Conservation (phyloP, 2,888 invertebrate species). For the Eulithis prunata region DNA sequence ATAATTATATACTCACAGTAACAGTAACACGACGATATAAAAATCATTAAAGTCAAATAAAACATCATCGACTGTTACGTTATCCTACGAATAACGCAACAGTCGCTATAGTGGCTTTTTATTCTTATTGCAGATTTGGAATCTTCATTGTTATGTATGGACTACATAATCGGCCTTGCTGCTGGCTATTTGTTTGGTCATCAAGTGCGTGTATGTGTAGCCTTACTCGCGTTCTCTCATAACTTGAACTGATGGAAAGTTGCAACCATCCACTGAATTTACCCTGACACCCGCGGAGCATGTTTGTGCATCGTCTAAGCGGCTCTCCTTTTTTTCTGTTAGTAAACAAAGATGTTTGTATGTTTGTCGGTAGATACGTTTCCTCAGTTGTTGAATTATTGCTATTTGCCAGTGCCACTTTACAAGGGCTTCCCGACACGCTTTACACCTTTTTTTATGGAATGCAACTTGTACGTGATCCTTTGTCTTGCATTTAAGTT, state of each 20-base stretch:
- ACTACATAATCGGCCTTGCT: too few relatives aligned
- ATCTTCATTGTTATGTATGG: too few relatives aligned
- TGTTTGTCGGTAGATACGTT: constrained; percentile 37
- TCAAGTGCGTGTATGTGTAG: not conserved
- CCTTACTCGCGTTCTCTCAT: constrained; percentile 33
- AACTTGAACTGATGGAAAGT: constrained; percentile 48
- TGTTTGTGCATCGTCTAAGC: constrained; percentile 60
- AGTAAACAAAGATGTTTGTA: constrained; percentile 41
- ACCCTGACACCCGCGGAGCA: constrained; percentile 61
- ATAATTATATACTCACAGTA: too few relatives aligned
- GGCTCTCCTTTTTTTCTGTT: constrained; percentile 51
- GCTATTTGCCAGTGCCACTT: constrained; percentile 24
- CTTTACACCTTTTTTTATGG: constrained; percentile 3
- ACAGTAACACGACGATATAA: too few relatives aligned
- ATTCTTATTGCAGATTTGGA: too few relatives aligned
- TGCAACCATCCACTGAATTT: constrained; percentile 53
- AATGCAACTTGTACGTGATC: not conserved
- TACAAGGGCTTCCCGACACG: constrained; percentile 7
- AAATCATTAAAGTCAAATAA: too few relatives aligned
- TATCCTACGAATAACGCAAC: too few relatives aligned
- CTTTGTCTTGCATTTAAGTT: constrained; percentile 6
- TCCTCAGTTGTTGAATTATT: constrained; percentile 38
- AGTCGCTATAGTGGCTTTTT: too few relatives aligned
- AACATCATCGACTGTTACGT: too few relatives aligned
- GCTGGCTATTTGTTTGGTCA: too few relatives aligned